Percentiles rank a stretch among this genome's conserved stretches.
phyloP scores from a whole-genome alignment of 2,888 invertebrate genomes.

The Agrochola litura region DNA sequence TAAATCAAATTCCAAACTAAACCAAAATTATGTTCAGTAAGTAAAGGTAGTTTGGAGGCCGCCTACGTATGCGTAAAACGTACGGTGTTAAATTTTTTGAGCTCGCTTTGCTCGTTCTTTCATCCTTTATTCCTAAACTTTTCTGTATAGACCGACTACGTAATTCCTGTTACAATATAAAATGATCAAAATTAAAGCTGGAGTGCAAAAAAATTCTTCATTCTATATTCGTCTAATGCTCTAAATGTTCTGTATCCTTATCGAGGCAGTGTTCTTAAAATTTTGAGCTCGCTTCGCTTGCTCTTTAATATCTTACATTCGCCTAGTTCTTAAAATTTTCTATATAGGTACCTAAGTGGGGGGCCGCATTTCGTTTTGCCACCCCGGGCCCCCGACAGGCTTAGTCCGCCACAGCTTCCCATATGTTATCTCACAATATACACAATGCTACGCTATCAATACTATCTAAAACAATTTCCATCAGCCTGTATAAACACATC shows the following conservation, averaged over 20 bases:
- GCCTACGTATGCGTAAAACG: too few species aligned
- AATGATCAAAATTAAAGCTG: too few species aligned
- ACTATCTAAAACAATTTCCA: constrained; percentile 23
- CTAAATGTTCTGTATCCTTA: too few species aligned
- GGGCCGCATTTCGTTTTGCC: not conserved
- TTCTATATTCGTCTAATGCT: too few species aligned
- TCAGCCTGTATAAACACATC: constrained; percentile 9
- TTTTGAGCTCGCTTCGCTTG: not conserved
- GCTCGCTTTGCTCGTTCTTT: too few species aligned
- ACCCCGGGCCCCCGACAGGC: not conserved
- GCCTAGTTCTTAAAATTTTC: not conserved
- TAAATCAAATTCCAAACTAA: not conserved
- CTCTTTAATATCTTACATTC: not conserved
- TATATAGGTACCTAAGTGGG: not conserved
- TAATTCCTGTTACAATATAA: too few species aligned
- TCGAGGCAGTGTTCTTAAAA: not conserved
- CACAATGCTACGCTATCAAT: constrained; percentile 1
- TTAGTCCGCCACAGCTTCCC: not conserved
- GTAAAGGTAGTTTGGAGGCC: too few species aligned
- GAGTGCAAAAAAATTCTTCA: too few species aligned
- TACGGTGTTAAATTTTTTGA: too few species aligned
- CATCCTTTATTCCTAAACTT: too few species aligned
- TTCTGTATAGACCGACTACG: too few species aligned
- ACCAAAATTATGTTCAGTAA: not conserved
- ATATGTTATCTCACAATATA: not conserved